phyloP scores from a whole-genome alignment of 2,888 invertebrate species.

The Diaperis boleti region DNA sequence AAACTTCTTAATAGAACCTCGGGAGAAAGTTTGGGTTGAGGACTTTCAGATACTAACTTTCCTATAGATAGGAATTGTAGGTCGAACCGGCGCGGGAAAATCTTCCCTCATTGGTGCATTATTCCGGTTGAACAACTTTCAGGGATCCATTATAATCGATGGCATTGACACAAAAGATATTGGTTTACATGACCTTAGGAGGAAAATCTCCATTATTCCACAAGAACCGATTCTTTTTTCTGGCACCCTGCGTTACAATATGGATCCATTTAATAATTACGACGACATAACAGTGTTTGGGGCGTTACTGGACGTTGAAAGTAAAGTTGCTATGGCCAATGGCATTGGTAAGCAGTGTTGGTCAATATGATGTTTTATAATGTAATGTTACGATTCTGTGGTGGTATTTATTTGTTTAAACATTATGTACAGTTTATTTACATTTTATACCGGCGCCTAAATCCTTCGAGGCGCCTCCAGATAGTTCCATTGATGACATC shows the following conservation, averaged over 20 bases:
- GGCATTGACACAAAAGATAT: constrained; percentile 65
- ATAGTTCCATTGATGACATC: too few relatives aligned
- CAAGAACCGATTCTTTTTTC: constrained; percentile 78
- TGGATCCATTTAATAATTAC: constrained; percentile 75
- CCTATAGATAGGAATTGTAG: constrained; percentile 69
- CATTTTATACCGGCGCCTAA: too few relatives aligned
- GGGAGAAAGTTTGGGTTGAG: constrained; percentile 66
- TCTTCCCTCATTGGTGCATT: constrained; percentile 69
- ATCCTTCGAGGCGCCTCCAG: too few relatives aligned
- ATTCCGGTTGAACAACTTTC: constrained; percentile 70
- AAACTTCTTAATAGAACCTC: constrained; percentile 66
- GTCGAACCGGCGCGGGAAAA: constrained; percentile 73
- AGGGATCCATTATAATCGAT: constrained; percentile 70
- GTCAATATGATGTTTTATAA: too few relatives aligned
- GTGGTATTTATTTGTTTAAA: too few relatives aligned
- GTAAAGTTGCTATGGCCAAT: constrained; percentile 65
- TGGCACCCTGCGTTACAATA: constrained; percentile 74
- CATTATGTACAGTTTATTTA: too few relatives aligned
- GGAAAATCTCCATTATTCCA: constrained; percentile 74
- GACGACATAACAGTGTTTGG: constrained; percentile 55
- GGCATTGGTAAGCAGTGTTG: constrained; percentile 57
- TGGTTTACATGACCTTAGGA: constrained; percentile 70
- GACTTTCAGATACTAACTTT: neutral
- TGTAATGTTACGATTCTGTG: too few relatives aligned
- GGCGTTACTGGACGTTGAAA: constrained; percentile 65